Percentiles rank a stretch among this genome's conserved stretches.
phyloP scores from a whole-genome alignment of 2,113 vertebrate species.

The Rhabdomys dilectus region DNA sequence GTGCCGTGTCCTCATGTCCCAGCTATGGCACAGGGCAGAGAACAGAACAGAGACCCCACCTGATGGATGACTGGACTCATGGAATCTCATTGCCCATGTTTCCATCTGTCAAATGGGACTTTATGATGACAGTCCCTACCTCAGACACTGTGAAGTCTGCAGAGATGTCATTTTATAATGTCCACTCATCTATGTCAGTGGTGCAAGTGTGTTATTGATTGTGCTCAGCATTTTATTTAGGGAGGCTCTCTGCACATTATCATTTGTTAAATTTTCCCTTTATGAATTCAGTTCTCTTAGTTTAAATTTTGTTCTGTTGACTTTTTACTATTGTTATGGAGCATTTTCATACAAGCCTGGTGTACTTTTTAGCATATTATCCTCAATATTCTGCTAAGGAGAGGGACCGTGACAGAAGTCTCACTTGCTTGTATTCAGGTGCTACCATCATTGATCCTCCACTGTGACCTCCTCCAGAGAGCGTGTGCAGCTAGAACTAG shows the following conservation, averaged over 20 bases:
- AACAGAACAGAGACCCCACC: background rate
- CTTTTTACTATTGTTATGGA: background rate
- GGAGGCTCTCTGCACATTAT: background rate
- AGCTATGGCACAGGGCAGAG: background rate
- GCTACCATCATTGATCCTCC: too few relatives aligned
- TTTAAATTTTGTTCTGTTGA: background rate
- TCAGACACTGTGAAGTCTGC: background rate
- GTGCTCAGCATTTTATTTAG: background rate
- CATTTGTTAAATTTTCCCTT: accelerated
- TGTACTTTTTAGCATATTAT: too few relatives aligned
- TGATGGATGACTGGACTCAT: background rate
- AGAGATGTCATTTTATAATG: background rate
- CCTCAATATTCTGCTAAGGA: too few relatives aligned
- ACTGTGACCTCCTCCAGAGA: background rate
- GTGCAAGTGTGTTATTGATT: background rate
- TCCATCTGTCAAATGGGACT: background rate
- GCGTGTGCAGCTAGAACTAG: background rate
- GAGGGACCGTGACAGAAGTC: too few relatives aligned
- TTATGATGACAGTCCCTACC: background rate
- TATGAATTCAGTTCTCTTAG: background rate
- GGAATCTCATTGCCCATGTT: background rate
- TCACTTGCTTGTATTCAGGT: too few relatives aligned
- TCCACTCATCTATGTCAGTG: background rate
- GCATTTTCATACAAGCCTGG: background rate
- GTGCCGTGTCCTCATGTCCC: background rate